Percentiles rank a stretch among this genome's conserved stretches.
These are phyloP conservation scores for Danaus chrysippus DNA, from an alignment of 2,888 invertebrate genomes.

Conservation along the genomic window DNA sequence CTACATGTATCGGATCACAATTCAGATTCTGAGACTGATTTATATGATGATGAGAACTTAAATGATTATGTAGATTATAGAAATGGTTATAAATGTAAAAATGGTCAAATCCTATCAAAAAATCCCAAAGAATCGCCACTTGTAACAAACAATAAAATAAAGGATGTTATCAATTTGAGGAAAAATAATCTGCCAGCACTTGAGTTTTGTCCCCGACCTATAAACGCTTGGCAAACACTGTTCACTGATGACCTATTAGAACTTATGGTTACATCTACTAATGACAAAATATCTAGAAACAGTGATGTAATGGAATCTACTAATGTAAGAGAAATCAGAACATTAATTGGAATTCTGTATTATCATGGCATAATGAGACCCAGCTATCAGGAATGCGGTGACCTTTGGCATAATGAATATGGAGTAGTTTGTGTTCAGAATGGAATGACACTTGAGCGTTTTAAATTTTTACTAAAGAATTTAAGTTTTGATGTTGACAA, in stretches of 20 bases:
- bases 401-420: constrained; percentile 61
- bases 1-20: constrained; percentile 65
- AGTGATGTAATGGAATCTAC: constrained; percentile 40
- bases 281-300: constrained; percentile 54
- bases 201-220: constrained; percentile 49
- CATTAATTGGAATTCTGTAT: constrained; percentile 66
- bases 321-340: constrained; percentile 58
- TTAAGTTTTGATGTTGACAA: constrained; percentile 56
- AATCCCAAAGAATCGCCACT: constrained; percentile 44
- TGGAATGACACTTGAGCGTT: constrained; percentile 61
- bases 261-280: constrained; percentile 62
- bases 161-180: constrained; percentile 42
- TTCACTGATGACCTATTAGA: constrained; percentile 66
- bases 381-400: constrained; percentile 56
- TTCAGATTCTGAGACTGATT: constrained; percentile 63
- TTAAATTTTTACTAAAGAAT: constrained; percentile 60
- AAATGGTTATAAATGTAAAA: constrained; percentile 57
- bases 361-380: constrained; percentile 67
- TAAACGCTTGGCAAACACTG: constrained; percentile 63
- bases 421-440: constrained; percentile 55
- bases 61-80: constrained; percentile 50
- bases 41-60: constrained; percentile 47
- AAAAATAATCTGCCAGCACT: constrained; percentile 43
- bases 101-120: constrained; percentile 50
- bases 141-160: constrained; percentile 41